These are phyloP conservation scores for Archocentrus centrarchus DNA, from an alignment of 2,113 vertebrate species.

Conservation along the genomic window DNA sequence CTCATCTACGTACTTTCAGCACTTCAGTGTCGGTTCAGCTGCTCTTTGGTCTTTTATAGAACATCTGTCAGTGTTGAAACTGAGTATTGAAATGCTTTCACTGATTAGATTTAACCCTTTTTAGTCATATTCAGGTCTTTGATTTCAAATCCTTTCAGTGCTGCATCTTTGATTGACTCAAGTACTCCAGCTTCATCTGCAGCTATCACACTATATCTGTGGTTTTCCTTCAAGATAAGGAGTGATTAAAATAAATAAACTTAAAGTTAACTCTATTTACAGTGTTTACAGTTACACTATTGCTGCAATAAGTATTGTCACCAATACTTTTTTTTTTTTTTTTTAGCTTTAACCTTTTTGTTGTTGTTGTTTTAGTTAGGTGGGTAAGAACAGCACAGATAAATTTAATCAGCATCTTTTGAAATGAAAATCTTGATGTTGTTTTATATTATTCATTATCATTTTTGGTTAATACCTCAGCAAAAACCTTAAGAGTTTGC, in stretches of 20 bases:
- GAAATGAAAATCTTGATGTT: neutral
- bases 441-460: neutral
- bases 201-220: neutral
- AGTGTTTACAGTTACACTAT: neutral
- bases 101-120: neutral
- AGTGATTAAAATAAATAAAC: neutral
- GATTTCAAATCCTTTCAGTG: neutral
- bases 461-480: neutral
- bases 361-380: neutral
- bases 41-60: neutral
- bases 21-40: neutral
- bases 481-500: neutral
- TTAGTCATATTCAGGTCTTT: neutral
- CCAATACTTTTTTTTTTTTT: neutral
- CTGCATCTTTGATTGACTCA: neutral
- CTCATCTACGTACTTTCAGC: neutral
- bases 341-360: neutral
- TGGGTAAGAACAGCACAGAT: neutral
- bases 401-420: neutral
- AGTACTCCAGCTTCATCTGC: neutral
- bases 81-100: neutral
- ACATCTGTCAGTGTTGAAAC: neutral
- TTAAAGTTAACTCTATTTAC: neutral
- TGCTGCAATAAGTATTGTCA: neutral
- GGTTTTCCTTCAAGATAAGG: neutral